A percentile compares a stretch with the other conserved stretches of the same genome.
These are phyloP conservation scores for Phaonia tiefii DNA, from an alignment of 2,888 invertebrate genomes.

Conservation along the genomic window DNA sequence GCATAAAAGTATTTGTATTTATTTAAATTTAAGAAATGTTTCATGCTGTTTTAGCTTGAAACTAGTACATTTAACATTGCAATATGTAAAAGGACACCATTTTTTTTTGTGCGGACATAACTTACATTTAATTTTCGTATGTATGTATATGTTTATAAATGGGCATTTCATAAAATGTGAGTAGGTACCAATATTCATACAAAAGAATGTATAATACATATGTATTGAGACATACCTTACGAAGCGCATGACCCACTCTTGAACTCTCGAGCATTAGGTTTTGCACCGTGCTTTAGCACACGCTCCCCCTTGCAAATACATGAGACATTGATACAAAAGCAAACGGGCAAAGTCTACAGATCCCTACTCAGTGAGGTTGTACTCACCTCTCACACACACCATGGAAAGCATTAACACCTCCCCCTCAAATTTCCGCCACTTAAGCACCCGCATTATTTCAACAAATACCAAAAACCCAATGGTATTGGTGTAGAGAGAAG, in stretches of 20 bases:
- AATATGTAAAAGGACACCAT: no score
- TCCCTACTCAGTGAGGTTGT: conserved; percentile 48
- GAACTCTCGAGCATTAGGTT: conserved; percentile 71
- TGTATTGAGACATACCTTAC: conserved; percentile 44
- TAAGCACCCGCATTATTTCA: neutral
- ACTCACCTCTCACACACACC: conserved; percentile 11
- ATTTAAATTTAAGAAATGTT: no score
- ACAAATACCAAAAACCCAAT: neutral
- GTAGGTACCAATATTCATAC: no score
- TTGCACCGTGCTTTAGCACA: conserved; percentile 67
- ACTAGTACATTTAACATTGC: no score
- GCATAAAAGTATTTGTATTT: no score
- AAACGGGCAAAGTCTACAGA: conserved; percentile 9
- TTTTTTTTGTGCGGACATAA: no score
- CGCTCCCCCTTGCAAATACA: conserved; percentile 50
- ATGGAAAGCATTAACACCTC: conserved; percentile 43
- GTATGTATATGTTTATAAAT: no score
- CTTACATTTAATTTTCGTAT: no score
- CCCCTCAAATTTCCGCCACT: conserved; percentile 27
- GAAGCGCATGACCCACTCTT: conserved; percentile 78
- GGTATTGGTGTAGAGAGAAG: conserved; percentile 17
- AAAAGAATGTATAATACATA: no score
- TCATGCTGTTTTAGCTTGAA: no score
- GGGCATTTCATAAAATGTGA: no score
- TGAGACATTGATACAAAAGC: conserved; percentile 69